A percentile compares a stretch with the other conserved stretches of the same genome.
phyloP scores from a whole-genome alignment of 2,888 invertebrate genomes.

The Caenorhabditis virilis region DNA sequence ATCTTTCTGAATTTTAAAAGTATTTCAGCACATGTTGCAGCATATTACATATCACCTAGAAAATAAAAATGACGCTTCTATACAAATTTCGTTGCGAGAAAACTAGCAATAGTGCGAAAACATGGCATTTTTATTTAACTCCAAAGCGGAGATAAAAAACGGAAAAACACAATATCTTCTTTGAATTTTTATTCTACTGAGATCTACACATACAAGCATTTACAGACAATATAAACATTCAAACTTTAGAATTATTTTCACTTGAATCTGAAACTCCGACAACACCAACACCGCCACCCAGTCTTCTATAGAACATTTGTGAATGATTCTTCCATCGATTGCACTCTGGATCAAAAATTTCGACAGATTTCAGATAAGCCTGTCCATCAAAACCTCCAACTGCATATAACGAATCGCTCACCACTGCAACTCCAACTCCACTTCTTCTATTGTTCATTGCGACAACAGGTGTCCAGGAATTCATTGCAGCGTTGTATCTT shows the following conservation, averaged over 20 bases:
- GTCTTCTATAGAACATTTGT: slow-evolving; percentile 41
- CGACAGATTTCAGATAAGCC: slow-evolving; percentile 95
- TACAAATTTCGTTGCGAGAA: too few relatives aligned
- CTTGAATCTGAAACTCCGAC: slow-evolving; percentile 12
- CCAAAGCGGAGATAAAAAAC: too few relatives aligned
- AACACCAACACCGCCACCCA: slow-evolving; percentile 49
- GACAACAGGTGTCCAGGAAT: slow-evolving; percentile 97
- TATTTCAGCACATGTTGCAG: too few relatives aligned
- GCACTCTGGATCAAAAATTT: slow-evolving; percentile 70
- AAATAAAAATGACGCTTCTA: too few relatives aligned
- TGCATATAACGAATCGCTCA: slow-evolving; percentile 95
- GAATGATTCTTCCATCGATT: slow-evolving; percentile 45
- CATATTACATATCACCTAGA: too few relatives aligned
- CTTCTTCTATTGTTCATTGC: slow-evolving; percentile 97
- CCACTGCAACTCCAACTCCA: slow-evolving; percentile 93
- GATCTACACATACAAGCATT: too few relatives aligned
- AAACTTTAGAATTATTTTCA: background rate
- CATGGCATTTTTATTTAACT: too few relatives aligned
- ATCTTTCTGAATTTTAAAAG: too few relatives aligned
- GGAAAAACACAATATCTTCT: too few relatives aligned
- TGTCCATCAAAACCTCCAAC: slow-evolving; percentile 98
- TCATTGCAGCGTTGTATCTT: slow-evolving; percentile 91
- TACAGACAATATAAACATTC: too few relatives aligned
- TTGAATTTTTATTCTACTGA: too few relatives aligned
- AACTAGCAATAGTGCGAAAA: too few relatives aligned